These are phyloP conservation scores for Sinopyrophorus schimmeli DNA, from an alignment of 2,888 invertebrate genomes.

Conservation along the genomic window DNA sequence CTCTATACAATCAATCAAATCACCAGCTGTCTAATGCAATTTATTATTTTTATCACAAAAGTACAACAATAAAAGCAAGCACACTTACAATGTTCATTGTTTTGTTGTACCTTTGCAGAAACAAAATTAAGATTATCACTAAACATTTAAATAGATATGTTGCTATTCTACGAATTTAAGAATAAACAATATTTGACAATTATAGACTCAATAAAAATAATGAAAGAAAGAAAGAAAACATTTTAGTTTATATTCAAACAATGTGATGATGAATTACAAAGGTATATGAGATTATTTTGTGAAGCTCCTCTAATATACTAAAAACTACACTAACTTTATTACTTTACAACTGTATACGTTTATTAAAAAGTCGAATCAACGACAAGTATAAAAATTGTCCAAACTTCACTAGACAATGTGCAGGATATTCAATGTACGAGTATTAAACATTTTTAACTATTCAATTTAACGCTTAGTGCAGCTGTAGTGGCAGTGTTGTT, in stretches of 20 bases:
- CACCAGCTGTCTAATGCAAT: conserved; percentile 26
- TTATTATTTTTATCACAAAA: conserved; percentile 22
- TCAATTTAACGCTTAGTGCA: conserved; percentile 42
- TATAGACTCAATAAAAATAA: conserved; percentile 2
- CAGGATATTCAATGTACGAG: conserved; percentile 51
- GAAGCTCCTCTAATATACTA: conserved; percentile 40
- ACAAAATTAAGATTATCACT: conserved; percentile 18
- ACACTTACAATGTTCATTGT: too few species aligned
- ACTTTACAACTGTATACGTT: conserved; percentile 55
- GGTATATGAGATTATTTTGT: conserved; percentile 36
- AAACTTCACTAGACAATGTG: conserved; percentile 50
- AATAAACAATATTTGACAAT: not conserved
- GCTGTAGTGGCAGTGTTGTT: conserved; percentile 50
- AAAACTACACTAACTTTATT: conserved; percentile 49
- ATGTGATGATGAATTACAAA: conserved; percentile 33
- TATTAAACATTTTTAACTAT: conserved; percentile 45
- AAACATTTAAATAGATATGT: conserved; percentile 26
- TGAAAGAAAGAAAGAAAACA: conserved; percentile 4
- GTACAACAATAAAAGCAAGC: conserved; percentile 24
- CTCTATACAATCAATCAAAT: conserved; percentile 33
- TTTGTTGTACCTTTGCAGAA: conserved; percentile 34
- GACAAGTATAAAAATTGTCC: conserved; percentile 54
- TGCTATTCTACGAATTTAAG: conserved; percentile 22
- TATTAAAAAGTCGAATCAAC: conserved; percentile 51
- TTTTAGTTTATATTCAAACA: conserved; percentile 15